Evolutionary conservation across 1,140 invertebrate genomes (phyloP).

Genomic region (Drosophila tsacasi): DNA sequence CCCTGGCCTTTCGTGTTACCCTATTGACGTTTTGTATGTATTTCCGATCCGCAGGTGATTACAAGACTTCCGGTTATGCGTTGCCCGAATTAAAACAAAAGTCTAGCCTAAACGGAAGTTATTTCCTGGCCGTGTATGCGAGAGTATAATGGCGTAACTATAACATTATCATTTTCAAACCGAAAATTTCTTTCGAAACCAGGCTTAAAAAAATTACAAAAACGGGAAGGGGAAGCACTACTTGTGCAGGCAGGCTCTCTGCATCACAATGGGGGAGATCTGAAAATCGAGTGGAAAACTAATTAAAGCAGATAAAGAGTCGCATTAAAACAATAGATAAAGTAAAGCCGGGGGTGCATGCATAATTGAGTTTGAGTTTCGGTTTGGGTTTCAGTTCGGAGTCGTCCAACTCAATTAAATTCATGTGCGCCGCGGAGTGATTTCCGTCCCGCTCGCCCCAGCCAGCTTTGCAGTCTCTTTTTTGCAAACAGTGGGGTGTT

Average conservation of each 20-base stretch:
- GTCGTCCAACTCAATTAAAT: slow-evolving; percentile 74
- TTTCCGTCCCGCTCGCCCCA: background rate
- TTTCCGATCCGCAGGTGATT: slow-evolving; percentile 73
- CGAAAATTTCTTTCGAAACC: slow-evolving; percentile 70
- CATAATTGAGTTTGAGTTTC: slow-evolving; percentile 60
- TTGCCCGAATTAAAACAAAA: slow-evolving; percentile 75
- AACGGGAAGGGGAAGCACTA: slow-evolving; percentile 66
- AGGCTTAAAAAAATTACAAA: slow-evolving; percentile 36
- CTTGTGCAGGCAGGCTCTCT: slow-evolving; percentile 59
- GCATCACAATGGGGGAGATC: slow-evolving; percentile 69
- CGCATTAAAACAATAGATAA: slow-evolving; percentile 78
- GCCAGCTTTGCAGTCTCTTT: slow-evolving; percentile 43
- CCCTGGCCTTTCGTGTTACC: slow-evolving; percentile 11
- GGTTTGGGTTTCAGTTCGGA: slow-evolving; percentile 43
- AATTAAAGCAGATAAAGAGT: slow-evolving; percentile 83
- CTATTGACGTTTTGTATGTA: slow-evolving; percentile 9
- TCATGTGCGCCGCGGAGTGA: slow-evolving; percentile 50
- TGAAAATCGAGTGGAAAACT: slow-evolving; percentile 74
- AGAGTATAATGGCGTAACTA: slow-evolving; percentile 55
- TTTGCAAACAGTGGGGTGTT: background rate
- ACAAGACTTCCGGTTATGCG: slow-evolving; percentile 64
- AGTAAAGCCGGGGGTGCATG: slow-evolving; percentile 52
- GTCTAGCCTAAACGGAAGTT: slow-evolving; percentile 76
- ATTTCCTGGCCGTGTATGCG: slow-evolving; percentile 71
- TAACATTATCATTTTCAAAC: slow-evolving; percentile 60